Evolutionary conservation across 2,888 invertebrate genomes (phyloP).

Genomic region (Netelia virgata): DNA sequence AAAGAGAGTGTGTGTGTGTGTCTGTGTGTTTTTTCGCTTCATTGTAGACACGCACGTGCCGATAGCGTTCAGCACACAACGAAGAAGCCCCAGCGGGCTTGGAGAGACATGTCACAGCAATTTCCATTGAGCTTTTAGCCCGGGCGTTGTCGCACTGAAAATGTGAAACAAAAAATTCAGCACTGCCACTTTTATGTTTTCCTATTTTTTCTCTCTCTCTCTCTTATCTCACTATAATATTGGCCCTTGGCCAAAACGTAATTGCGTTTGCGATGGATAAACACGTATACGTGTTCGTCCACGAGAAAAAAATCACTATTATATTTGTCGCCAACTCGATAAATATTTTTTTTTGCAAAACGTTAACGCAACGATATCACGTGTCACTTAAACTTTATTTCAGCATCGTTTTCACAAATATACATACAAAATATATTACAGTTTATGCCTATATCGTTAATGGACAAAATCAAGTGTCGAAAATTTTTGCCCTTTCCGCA

Average conservation of each 20-base stretch:
- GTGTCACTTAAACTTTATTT: slow-evolving; percentile 56
- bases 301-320: too few relatives aligned
- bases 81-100: neutral
- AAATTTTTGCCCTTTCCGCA: neutral
- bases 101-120: slow-evolving; percentile 8
- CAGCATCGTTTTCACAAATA: slow-evolving; percentile 38
- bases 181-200: neutral
- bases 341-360: neutral
- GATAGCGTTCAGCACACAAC: slow-evolving; percentile 34
- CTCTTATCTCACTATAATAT: neutral
- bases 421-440: slow-evolving; percentile 64
- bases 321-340: too few relatives aligned
- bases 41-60: slow-evolving; percentile 44
- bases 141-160: neutral
- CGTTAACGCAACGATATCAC: neutral
- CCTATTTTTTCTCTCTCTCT: neutral
- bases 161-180: slow-evolving; percentile 5
- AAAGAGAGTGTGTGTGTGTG: neutral
- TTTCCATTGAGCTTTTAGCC: slow-evolving; percentile 26
- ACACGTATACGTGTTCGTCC: too few relatives aligned
- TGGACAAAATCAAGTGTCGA: neutral
- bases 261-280: too few relatives aligned
- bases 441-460: slow-evolving; percentile 4
- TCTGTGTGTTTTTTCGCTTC: neutral
- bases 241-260: too few relatives aligned